phyloP scores from a whole-genome alignment of 1,140 invertebrate genomes.

The Acyrthosiphon pisum region DNA sequence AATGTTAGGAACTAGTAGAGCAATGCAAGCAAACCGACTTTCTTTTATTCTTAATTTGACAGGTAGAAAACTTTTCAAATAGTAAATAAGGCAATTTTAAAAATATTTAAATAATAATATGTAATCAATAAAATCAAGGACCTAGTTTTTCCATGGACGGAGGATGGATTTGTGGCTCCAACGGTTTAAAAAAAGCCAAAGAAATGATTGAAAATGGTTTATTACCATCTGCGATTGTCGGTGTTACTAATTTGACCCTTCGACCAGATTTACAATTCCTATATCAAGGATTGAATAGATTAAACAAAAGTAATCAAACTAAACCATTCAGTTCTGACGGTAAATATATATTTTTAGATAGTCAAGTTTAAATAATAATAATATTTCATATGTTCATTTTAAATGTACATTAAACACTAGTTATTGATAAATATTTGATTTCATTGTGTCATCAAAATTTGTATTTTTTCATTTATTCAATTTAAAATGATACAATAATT shows the following conservation, averaged over 20 bases:
- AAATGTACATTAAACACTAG: no score
- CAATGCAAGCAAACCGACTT: conserved; percentile 74
- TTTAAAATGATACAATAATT: no score
- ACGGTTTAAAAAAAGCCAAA: conserved; percentile 72
- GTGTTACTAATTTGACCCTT: conserved; percentile 69
- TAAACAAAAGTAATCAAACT: neutral
- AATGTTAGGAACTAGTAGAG: conserved; percentile 70
- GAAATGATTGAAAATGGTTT: conserved; percentile 69
- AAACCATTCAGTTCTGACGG: neutral
- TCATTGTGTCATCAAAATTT: no score
- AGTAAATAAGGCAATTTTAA: no score
- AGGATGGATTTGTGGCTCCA: conserved; percentile 71
- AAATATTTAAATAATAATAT: neutral
- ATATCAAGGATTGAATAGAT: conserved; percentile 61
- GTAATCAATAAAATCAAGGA: conserved; percentile 63
- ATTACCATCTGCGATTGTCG: conserved; percentile 75
- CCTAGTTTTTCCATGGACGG: conserved; percentile 78
- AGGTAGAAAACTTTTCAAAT: neutral
- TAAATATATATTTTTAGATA: neutral
- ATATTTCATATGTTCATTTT: no score
- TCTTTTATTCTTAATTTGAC: conserved; percentile 45
- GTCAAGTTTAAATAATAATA: neutral
- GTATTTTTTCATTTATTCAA: no score
- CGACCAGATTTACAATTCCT: conserved; percentile 71
- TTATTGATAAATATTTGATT: no score